Evolutionary conservation across 1,140 invertebrate genomes (phyloP).

Genomic region (Hylyphantes graminicola): DNA sequence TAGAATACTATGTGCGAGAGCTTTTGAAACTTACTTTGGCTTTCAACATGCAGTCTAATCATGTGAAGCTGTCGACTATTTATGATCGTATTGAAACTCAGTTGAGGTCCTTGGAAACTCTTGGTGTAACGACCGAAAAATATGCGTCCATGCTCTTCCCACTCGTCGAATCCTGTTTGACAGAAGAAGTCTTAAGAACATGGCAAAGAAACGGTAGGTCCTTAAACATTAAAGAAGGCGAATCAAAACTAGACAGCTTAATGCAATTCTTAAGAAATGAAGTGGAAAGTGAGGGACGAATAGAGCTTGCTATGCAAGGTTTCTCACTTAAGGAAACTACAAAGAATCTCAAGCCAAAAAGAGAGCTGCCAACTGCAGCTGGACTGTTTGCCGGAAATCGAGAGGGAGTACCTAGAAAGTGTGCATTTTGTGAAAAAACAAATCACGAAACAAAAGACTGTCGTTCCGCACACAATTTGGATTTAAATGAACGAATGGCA

Average conservation of each 20-base stretch:
- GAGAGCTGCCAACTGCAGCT: background rate
- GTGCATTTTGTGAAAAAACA: background rate
- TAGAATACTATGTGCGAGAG: constrained; percentile 61
- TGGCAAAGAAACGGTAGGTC: background rate
- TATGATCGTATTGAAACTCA: constrained; percentile 63
- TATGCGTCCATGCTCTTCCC: constrained; percentile 64
- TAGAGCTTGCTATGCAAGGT: background rate
- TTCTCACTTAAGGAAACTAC: background rate
- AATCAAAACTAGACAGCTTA: background rate
- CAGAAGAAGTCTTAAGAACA: background rate
- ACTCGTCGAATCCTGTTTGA: constrained; percentile 62
- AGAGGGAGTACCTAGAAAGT: background rate
- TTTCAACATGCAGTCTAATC: background rate
- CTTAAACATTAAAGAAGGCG: background rate
- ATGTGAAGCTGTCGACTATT: background rate
- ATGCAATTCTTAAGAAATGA: background rate
- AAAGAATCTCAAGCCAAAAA: background rate
- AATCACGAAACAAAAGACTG: background rate
- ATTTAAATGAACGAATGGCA: constrained; percentile 28
- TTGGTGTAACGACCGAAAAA: constrained; percentile 64
- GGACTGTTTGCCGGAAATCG: background rate
- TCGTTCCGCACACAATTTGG: background rate
- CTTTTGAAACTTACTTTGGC: background rate
- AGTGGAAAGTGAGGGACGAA: background rate
- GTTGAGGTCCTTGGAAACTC: constrained; percentile 63